A percentile compares a stretch with the other conserved stretches of the same genome.
These are phyloP conservation scores for Solea senegalensis DNA, from an alignment of 2,113 vertebrate species.

Conservation along the genomic window DNA sequence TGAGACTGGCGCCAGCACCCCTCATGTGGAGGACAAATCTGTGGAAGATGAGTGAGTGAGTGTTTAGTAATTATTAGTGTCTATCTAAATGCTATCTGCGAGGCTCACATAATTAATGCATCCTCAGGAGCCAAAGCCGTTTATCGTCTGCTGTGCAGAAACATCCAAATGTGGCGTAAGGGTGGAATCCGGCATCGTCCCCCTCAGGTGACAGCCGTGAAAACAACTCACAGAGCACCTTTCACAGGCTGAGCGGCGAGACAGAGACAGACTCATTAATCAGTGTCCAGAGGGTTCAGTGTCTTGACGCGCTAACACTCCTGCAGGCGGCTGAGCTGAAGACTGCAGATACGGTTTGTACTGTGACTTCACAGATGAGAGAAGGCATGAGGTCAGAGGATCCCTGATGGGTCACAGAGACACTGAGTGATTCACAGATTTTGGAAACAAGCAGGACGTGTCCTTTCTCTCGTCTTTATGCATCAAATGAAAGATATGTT, in stretches of 20 bases:
- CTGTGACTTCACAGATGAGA: conserved; percentile 42
- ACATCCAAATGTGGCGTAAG: not conserved
- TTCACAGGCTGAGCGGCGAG: not conserved
- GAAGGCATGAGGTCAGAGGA: conserved; percentile 20
- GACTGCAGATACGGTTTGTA: conserved; percentile 29
- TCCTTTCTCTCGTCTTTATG: not conserved
- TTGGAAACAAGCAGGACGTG: conserved; percentile 5
- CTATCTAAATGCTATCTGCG: conserved; percentile 2
- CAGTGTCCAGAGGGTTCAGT: conserved; percentile 32
- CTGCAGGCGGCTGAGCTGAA: conserved; percentile 27
- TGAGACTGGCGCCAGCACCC: too few species aligned
- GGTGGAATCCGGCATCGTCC: not conserved
- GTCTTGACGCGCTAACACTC: conserved; percentile 11
- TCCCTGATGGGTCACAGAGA: conserved; percentile 9
- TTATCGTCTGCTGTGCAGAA: conserved; percentile 20
- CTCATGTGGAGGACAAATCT: too few species aligned
- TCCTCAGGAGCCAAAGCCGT: conserved; percentile 21
- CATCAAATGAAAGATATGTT: not conserved
- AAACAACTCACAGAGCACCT: conserved; percentile 23
- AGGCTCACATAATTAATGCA: conserved; percentile 11
- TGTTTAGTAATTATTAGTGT: conserved; percentile 9
- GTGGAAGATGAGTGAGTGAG: too few species aligned
- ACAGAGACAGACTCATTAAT: conserved; percentile 35
- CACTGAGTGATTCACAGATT: not conserved
- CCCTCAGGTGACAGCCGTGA: conserved; percentile 24